phyloP scores from a whole-genome alignment of 2,113 vertebrate genomes.

The Hirundichthys speculiger region DNA sequence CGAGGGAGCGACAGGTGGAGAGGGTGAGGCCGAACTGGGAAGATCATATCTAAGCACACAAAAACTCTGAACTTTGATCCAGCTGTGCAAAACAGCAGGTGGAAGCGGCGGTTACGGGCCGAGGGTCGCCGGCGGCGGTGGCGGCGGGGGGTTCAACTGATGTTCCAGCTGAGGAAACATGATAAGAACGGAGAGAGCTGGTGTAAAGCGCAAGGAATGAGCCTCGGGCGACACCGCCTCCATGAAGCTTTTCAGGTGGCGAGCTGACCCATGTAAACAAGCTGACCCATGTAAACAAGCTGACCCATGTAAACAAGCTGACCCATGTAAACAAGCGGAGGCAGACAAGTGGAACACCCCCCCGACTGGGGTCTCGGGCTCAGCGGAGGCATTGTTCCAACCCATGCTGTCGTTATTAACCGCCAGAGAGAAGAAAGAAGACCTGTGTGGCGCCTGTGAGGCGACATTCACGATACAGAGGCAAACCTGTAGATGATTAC shows the following conservation, averaged over 20 bases:
- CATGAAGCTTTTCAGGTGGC: not conserved
- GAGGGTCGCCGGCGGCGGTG: not conserved
- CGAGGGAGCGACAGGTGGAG: constrained; percentile 43
- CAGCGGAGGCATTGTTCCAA: constrained; percentile 48
- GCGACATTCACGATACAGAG: constrained; percentile 23
- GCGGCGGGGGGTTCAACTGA: constrained; percentile 29
- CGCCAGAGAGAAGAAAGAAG: constrained; percentile 30
- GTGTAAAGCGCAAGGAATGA: constrained; percentile 10
- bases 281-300: constrained; percentile 3
- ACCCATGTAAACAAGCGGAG: constrained; percentile 16
- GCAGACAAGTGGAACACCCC: constrained; percentile 61
- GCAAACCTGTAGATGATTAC: constrained; percentile 8
- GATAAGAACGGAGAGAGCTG: constrained; percentile 42
- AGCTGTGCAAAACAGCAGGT: constrained; percentile 27
- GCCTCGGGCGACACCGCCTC: not conserved
- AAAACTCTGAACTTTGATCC: constrained; percentile 61
- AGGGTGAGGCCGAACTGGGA: constrained; percentile 18
- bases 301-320: constrained; percentile 6
- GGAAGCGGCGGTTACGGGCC: constrained; percentile 2
- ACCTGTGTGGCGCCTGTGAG: constrained; percentile 38
- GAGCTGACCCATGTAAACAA: not conserved
- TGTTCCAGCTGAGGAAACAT: constrained; percentile 67
- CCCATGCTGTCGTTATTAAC: constrained; percentile 47
- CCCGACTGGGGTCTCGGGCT: constrained; percentile 54
- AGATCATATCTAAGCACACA: constrained; percentile 43